Evolutionary conservation across 2,888 invertebrate genomes (phyloP).

Genomic region (Euzophera pinguis): DNA sequence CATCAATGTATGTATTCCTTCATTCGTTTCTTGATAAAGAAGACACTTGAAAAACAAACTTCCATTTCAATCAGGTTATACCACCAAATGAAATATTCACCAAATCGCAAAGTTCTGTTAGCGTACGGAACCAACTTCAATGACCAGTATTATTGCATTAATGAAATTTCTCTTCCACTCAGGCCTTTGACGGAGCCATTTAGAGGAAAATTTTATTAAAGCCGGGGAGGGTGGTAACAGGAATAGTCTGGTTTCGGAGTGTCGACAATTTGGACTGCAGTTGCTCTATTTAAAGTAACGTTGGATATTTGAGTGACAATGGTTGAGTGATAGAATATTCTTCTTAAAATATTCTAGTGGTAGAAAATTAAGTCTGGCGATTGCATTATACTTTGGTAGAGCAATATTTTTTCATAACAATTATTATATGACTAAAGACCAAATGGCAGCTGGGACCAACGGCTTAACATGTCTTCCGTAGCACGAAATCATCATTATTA

Average conservation of each 20-base stretch:
- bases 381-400: too few relatives aligned
- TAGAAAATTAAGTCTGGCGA: too few relatives aligned
- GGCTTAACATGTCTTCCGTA: too few relatives aligned
- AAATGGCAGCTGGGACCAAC: too few relatives aligned
- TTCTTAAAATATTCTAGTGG: too few relatives aligned
- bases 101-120: neutral
- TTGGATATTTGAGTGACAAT: neutral
- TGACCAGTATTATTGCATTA: constrained; percentile 9
- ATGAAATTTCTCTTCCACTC: constrained; percentile 13
- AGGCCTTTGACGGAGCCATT: constrained; percentile 46
- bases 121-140: neutral
- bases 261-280: neutral
- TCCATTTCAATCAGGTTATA: neutral
- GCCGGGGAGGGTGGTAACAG: constrained; percentile 16
- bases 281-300: neutral
- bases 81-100: neutral
- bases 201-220: constrained; percentile 50
- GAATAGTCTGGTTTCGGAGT: neutral
- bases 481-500: too few relatives aligned
- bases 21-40: too few relatives aligned
- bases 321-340: too few relatives aligned
- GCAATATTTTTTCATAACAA: too few relatives aligned
- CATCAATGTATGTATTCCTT: too few relatives aligned
- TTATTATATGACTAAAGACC: too few relatives aligned
- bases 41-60: neutral